phyloP scores from a whole-genome alignment of 2,113 vertebrate genomes.

The Saccopteryx bilineata region DNA sequence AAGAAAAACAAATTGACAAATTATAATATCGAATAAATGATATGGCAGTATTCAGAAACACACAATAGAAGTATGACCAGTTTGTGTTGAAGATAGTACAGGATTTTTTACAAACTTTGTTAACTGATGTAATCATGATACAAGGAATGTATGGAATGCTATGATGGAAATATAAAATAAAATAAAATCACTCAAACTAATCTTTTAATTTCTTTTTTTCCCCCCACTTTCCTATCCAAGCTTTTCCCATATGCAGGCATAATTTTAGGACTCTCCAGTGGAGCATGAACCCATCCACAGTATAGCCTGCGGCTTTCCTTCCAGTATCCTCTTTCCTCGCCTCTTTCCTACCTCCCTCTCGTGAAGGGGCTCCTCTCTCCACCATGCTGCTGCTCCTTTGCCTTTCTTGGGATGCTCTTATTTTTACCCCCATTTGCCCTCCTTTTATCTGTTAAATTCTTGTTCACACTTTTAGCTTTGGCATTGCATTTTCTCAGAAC shows the following conservation, averaged over 20 bases:
- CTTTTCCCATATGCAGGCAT: neutral
- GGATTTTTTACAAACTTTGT: conserved; percentile 1
- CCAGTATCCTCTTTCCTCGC: fast-evolving
- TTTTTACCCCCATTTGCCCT: neutral
- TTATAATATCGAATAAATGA: neutral
- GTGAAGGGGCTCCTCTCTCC: neutral
- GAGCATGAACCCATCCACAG: neutral
- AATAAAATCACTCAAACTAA: conserved; percentile 9
- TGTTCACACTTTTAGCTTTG: neutral
- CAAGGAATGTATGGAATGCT: neutral
- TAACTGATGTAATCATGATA: conserved; percentile 36
- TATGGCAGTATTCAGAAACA: neutral
- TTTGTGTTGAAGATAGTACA: neutral
- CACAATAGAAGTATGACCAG: neutral
- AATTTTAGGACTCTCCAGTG: neutral
- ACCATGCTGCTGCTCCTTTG: neutral
- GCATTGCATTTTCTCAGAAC: neutral
- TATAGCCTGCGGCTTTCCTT: neutral
- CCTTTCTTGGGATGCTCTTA: neutral
- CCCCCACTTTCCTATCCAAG: neutral
- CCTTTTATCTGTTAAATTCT: neutral
- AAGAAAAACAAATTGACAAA: neutral
- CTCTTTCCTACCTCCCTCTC: neutral
- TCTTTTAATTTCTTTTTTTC: neutral
- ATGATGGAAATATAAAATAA: neutral